Base-by-base conservation (phyloP, 2,113 vertebrate genomes). In the Beaufortia kweichowensis region DNA sequence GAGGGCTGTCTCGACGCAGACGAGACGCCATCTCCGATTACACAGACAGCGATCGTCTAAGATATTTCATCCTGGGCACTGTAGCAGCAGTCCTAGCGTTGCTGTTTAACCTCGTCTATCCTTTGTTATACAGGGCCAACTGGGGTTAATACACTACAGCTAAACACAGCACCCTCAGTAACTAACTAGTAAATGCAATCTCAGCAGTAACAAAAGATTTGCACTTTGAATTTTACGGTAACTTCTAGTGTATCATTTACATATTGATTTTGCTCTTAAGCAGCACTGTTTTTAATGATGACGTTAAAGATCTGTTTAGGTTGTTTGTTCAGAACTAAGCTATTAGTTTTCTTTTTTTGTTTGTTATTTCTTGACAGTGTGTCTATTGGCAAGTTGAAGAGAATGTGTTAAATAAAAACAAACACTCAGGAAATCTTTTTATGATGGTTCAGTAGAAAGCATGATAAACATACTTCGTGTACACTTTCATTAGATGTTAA, bases 21-120 rank as follows among this genome's bases (percentile, higher is more conserved):
- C 82, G 90, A 50, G 84, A 85, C 88, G 82, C 12, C 70, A 88
- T 90, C 85, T 87, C 90, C 2, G 90, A 93, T 78, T 93, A 92
- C 87, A 85, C 93, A 5, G 95, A 97, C 0, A 93, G 96, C 79
- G 94, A 95, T 90, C 94, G 92, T 10, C 81, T 95, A 80, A 91
- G 90, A 87, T 99, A 95, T 81, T 94, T 99, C 90, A 92, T 98
- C 80, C 87, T 98, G 82, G 95, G 94, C 84, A 96, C 95, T 5
- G 76, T 96, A 46, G 94, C 92, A 0, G 96, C 96, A 26, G 86
- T 95, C 60, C 91, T 98, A 73, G 97, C 95, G 8, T 91, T 98
- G 74, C 86, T 96, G 78, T 85, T 98, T 78, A 98, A 98, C 1
- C 57, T 97, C 84, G 86, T 98, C 86, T 98, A 95, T 85, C 94